These are phyloP conservation scores for Caenorhabditis auriculariae DNA, from an alignment of 2,888 invertebrate genomes.

Conservation along the genomic window DNA sequence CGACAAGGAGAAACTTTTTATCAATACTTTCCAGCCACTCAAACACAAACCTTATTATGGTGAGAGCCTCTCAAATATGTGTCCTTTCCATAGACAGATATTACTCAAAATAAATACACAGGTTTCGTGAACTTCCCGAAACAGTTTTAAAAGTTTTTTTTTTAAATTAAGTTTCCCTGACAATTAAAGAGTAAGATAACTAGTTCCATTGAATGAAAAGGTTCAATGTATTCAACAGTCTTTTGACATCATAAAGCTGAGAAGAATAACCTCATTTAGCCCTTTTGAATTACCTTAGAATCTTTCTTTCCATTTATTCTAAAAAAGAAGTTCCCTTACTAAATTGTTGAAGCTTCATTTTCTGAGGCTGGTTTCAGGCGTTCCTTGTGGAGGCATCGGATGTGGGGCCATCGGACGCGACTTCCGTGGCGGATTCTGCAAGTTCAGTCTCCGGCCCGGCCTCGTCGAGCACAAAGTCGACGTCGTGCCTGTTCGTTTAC, in stretches of 20 bases:
- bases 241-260: too few relatives aligned
- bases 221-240: too few relatives aligned
- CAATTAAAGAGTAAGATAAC: too few relatives aligned
- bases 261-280: not conserved
- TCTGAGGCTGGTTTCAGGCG: conserved; percentile 70
- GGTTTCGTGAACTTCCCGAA: not conserved
- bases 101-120: not conserved
- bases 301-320: not conserved
- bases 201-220: too few relatives aligned
- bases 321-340: not conserved
- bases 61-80: conserved; percentile 18
- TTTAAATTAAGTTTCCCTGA: too few relatives aligned
- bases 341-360: not conserved
- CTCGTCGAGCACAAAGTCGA: conserved; percentile 57
- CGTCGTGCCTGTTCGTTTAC: conserved; percentile 39
- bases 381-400: conserved; percentile 81
- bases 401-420: conserved; percentile 85
- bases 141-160: too few relatives aligned
- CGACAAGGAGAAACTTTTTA: conserved; percentile 65
- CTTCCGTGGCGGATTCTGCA: conserved; percentile 83
- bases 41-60: conserved; percentile 67
- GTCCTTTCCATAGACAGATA: not conserved
- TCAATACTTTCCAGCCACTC: conserved; percentile 65
- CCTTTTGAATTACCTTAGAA: not conserved
- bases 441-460: conserved; percentile 80